A percentile compares a stretch with the other conserved stretches of the same genome.
These are phyloP conservation scores for Mythimna ferrago DNA, from an alignment of 2,888 invertebrate genomes.

Conservation along the genomic window DNA sequence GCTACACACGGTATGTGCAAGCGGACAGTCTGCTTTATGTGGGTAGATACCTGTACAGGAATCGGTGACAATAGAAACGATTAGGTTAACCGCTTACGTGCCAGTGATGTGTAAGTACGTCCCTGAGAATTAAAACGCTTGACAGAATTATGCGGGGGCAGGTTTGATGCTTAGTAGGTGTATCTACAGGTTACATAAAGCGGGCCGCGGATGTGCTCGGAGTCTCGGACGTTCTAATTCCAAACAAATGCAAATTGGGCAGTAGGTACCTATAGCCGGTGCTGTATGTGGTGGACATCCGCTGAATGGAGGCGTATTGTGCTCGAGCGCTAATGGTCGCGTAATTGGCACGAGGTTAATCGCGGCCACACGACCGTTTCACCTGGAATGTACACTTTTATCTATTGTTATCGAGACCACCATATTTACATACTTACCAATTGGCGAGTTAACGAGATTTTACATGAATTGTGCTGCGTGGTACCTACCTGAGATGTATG, in stretches of 20 bases:
- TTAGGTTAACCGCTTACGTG: slow-evolving; percentile 73
- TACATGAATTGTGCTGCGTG: background rate
- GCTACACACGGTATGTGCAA: slow-evolving; percentile 37
- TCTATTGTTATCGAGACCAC: slow-evolving; percentile 64
- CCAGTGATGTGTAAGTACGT: slow-evolving; percentile 50
- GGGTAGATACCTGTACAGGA: slow-evolving; percentile 52
- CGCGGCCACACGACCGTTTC: slow-evolving; percentile 71
- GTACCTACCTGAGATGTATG: background rate
- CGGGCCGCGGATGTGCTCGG: slow-evolving; percentile 66
- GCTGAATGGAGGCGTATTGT: slow-evolving; percentile 86
- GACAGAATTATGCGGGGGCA: slow-evolving; percentile 66
- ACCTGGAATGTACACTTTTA: slow-evolving; percentile 66
- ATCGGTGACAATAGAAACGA: slow-evolving; percentile 72
- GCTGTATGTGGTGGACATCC: slow-evolving; percentile 81
- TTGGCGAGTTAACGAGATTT: background rate
- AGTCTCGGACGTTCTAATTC: slow-evolving; percentile 78
- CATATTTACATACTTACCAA: slow-evolving; percentile 20
- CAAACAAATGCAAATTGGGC: slow-evolving; percentile 89
- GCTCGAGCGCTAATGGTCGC: slow-evolving; percentile 83
- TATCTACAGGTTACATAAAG: slow-evolving; percentile 79
- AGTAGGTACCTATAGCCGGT: slow-evolving; percentile 61
- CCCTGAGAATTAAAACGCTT: slow-evolving; percentile 73
- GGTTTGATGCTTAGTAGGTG: slow-evolving; percentile 14
- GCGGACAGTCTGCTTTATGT: slow-evolving; percentile 49
- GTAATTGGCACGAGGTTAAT: slow-evolving; percentile 87